phyloP scores from a whole-genome alignment of 2,797 vertebrate species.

The Xerus rutilus region DNA sequence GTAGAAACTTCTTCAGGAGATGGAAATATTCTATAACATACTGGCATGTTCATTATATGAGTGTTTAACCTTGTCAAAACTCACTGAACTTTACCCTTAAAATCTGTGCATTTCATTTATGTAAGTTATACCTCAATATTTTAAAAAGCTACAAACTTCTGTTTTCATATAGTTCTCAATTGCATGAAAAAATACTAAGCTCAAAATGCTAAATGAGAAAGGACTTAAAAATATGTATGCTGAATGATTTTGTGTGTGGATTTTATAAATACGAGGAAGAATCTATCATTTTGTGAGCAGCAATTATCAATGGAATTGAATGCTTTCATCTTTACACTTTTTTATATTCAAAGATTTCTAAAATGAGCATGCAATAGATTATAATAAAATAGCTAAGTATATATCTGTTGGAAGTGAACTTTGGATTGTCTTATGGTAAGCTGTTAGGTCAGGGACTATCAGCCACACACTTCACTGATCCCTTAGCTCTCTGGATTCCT shows the following conservation, averaged over 20 bases:
- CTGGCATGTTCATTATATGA: background rate
- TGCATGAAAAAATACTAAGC: background rate
- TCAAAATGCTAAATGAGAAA: conserved; percentile 5
- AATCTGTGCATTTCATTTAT: background rate
- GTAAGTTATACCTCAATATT: conserved; percentile 22
- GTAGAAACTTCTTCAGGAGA: background rate
- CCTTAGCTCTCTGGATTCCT: conserved; percentile 42
- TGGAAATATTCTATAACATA: background rate
- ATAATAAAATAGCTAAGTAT: conserved; percentile 9
- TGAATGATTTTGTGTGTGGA: background rate
- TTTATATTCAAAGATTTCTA: background rate
- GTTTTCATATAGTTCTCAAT: background rate
- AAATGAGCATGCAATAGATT: background rate
- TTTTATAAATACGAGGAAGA: background rate
- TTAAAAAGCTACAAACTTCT: background rate
- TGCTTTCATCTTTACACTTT: background rate
- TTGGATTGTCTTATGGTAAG: conserved; percentile 49
- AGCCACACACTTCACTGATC: conserved; percentile 42
- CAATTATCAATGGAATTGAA: background rate
- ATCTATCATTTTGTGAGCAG: background rate
- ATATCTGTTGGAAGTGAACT: background rate
- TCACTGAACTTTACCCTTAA: background rate
- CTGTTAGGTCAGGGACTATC: background rate
- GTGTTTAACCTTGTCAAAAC: background rate
- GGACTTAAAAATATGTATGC: background rate